Evolutionary conservation across 2,888 invertebrate species (phyloP).

Genomic region (Pyrrhosoma nymphula): DNA sequence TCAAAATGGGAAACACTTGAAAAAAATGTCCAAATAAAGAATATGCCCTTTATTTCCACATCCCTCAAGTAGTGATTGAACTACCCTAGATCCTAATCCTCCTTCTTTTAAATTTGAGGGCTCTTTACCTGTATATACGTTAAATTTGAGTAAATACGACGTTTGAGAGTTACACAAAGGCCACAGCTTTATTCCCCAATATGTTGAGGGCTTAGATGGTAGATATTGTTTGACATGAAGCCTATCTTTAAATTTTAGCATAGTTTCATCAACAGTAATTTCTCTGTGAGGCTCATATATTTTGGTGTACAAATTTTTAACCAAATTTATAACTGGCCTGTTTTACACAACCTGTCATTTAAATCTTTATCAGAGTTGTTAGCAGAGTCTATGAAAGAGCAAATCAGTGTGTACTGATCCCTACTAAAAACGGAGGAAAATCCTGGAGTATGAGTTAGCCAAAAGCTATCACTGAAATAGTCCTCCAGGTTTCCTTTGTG

Average conservation of each 20-base stretch:
- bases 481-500: too few relatives aligned
- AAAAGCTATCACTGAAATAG: too few relatives aligned
- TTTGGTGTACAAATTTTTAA: constrained; percentile 18
- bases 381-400: neutral
- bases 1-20: neutral
- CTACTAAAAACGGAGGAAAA: too few relatives aligned
- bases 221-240: neutral
- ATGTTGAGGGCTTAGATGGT: neutral
- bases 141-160: neutral
- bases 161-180: neutral
- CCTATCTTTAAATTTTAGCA: neutral
- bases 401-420: constrained; percentile 15
- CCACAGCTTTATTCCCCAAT: constrained; percentile 4
- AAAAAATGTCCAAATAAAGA: neutral
- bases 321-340: neutral
- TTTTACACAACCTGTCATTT: neutral
- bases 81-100: neutral
- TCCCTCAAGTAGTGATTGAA: neutral
- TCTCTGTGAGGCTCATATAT: constrained; percentile 34
- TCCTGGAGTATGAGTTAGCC: too few relatives aligned
- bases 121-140: neutral
- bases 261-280: neutral
- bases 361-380: constrained; percentile 18
- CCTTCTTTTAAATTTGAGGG: neutral
- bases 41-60: constrained; percentile 1